phyloP scores from a whole-genome alignment of 1,140 invertebrate genomes.

The Trichonephila clavipes region DNA sequence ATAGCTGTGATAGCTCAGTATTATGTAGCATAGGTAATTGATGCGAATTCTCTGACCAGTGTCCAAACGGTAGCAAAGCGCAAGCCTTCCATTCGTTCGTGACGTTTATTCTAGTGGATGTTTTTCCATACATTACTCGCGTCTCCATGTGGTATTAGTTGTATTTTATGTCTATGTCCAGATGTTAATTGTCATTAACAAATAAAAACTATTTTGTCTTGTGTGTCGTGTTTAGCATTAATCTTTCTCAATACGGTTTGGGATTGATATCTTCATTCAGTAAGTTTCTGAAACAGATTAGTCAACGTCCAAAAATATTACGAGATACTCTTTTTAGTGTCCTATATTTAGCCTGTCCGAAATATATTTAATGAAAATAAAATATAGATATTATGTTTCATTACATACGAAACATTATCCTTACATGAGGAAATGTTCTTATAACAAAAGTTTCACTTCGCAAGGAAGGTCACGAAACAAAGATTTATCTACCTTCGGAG shows the following conservation, averaged over 20 bases:
- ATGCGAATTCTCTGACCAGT: not conserved
- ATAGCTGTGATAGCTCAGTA: not conserved
- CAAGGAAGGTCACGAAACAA: not conserved
- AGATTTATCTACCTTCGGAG: not conserved
- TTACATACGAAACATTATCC: no score
- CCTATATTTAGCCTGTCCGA: conserved; percentile 19
- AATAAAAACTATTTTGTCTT: no score
- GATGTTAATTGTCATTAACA: no score
- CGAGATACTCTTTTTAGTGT: not conserved
- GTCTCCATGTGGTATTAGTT: no score
- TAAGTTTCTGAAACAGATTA: no score
- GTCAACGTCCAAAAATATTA: not conserved
- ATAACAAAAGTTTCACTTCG: not conserved
- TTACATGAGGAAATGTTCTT: not conserved
- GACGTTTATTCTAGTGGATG: no score
- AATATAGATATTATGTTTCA: not conserved
- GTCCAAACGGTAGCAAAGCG: not conserved
- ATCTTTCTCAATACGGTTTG: no score
- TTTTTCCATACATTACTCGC: no score
- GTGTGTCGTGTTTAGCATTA: no score
- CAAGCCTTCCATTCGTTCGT: no score
- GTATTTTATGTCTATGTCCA: no score
- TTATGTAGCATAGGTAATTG: not conserved
- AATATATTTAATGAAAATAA: not conserved
- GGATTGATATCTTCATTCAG: no score